phyloP scores from a whole-genome alignment of 2,797 vertebrate species.

The Liparis tanakae region DNA sequence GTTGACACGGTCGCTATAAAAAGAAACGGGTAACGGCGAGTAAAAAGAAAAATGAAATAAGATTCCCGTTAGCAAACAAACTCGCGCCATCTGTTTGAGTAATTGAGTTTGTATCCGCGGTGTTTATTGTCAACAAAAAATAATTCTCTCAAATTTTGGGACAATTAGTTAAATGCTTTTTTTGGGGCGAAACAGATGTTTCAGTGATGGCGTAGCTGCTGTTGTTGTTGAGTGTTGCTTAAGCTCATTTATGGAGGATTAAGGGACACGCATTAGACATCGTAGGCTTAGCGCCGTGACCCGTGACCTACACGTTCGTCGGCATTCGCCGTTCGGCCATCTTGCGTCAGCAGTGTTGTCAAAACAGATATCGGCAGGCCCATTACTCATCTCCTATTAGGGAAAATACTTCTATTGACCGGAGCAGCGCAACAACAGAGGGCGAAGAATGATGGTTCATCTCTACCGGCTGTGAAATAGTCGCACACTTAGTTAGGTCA shows the following conservation, averaged over 20 bases:
- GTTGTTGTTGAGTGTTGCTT: background rate
- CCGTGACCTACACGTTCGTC: slow-evolving; percentile 1
- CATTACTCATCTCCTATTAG: slow-evolving; percentile 45
- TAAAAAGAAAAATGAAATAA: slow-evolving; percentile 34
- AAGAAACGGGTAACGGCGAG: slow-evolving; percentile 43
- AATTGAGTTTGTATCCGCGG: slow-evolving; percentile 25
- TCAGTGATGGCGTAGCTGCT: background rate
- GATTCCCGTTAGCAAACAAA: slow-evolving; percentile 24
- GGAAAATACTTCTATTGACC: slow-evolving; percentile 32
- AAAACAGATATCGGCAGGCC: slow-evolving; percentile 30
- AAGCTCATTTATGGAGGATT: background rate
- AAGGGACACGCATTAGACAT: background rate
- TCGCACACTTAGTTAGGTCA: slow-evolving; percentile 13
- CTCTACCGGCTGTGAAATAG: background rate
- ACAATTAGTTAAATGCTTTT: background rate
- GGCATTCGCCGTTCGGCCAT: background rate
- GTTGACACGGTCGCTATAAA: slow-evolving; percentile 56
- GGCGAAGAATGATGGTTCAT: slow-evolving; percentile 7
- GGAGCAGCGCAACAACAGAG: background rate
- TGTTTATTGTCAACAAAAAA: too few species aligned
- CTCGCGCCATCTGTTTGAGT: slow-evolving; percentile 34
- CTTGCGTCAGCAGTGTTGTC: slow-evolving; percentile 25
- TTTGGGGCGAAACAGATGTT: background rate
- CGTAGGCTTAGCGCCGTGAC: background rate
- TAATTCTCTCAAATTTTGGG: background rate